Conservation (phyloP, 2,888 invertebrate genomes). For the Sinohyriopsis cumingii region DNA sequence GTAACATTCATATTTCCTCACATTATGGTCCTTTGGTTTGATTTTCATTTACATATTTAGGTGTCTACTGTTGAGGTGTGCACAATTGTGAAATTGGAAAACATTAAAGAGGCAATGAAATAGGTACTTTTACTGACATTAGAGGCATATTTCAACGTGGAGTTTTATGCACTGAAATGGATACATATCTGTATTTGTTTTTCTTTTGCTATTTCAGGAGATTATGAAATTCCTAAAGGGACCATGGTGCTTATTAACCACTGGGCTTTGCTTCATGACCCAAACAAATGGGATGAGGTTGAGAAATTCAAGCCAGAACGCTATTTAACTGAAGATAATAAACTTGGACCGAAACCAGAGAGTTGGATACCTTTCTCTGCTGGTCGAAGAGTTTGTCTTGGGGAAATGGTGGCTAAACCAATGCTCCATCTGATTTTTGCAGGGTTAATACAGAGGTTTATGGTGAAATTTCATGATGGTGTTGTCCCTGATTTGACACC, state of each 20-base stretch:
- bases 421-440: conserved; percentile 52
- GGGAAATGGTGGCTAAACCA: conserved; percentile 55
- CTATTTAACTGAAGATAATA: conserved; percentile 51
- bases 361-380: conserved; percentile 60
- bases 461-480: conserved; percentile 34
- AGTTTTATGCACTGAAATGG: neutral
- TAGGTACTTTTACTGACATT: neutral
- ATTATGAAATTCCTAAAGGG: conserved; percentile 50
- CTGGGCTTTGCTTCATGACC: conserved; percentile 52
- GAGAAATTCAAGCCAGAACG: conserved; percentile 54
- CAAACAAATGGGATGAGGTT: conserved; percentile 49
- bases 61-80: no score
- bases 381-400: conserved; percentile 59
- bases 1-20: no score
- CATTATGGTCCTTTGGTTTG: no score
- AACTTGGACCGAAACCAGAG: conserved; percentile 46
- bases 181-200: no score
- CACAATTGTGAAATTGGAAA: no score
- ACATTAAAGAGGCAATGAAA: no score
- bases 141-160: neutral
- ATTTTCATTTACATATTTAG: no score
- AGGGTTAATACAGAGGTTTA: conserved; percentile 37
- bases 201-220: conserved; percentile 23
- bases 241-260: conserved; percentile 48
- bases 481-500: conserved; percentile 17